Conservation (phyloP, 2,113 vertebrate genomes). For the Conger conger region DNA sequence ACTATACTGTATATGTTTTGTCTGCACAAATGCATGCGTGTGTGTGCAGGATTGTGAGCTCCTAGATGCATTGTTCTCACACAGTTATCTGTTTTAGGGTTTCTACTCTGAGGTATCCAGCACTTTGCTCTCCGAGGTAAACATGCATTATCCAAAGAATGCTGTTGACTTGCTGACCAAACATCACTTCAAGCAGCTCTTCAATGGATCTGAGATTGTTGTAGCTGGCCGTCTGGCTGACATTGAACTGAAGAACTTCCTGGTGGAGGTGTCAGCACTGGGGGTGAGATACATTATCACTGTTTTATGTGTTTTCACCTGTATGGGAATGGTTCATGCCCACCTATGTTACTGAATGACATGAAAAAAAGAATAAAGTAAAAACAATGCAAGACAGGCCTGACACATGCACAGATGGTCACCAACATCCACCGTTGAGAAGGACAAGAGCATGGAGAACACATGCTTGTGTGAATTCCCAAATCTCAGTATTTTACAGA, state of each 20-base stretch:
- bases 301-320: neutral
- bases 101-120: conserved; percentile 87
- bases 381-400: too few relatives aligned
- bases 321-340: too few relatives aligned
- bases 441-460: too few relatives aligned
- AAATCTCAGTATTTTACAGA: too few relatives aligned
- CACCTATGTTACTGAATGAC: too few relatives aligned
- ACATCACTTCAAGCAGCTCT: conserved; percentile 75
- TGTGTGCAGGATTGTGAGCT: neutral
- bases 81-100: conserved; percentile 55
- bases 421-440: too few relatives aligned
- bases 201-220: conserved; percentile 84
- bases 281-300: conserved; percentile 66
- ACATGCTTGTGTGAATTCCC: too few relatives aligned
- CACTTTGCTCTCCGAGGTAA: conserved; percentile 75
- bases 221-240: conserved; percentile 81
- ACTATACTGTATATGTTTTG: too few relatives aligned
- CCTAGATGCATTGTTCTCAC: neutral
- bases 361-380: too few relatives aligned
- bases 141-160: conserved; percentile 77
- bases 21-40: neutral
- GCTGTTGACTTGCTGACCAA: conserved; percentile 70
- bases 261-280: conserved; percentile 72
- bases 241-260: conserved; percentile 65
- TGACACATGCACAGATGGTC: too few relatives aligned